Conservation (phyloP, 2,113 vertebrate species). For the Pipa parva region DNA sequence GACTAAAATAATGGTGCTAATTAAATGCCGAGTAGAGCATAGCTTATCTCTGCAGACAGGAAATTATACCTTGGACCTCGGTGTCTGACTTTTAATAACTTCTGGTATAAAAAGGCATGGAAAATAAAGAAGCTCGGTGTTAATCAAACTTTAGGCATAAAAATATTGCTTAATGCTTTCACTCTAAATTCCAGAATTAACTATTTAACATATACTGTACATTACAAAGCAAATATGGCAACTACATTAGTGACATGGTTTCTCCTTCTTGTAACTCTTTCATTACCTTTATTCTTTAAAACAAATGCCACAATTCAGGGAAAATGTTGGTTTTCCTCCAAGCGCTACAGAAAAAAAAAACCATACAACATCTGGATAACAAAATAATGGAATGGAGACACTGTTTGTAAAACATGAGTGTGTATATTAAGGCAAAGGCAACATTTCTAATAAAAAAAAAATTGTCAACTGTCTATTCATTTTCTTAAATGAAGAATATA, state of each 20-base stretch:
- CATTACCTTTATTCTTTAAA: no score
- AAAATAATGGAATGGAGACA: no score
- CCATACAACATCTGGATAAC: no score
- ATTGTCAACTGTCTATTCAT: no score
- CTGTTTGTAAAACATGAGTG: no score
- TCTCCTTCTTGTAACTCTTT: neutral
- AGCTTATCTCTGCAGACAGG: conserved; percentile 61
- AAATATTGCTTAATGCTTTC: conserved; percentile 49
- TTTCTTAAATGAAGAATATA: no score
- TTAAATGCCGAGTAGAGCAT: conserved; percentile 53
- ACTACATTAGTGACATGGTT: conserved; percentile 31
- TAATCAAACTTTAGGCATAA: conserved; percentile 56
- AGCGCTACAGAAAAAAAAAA: no score
- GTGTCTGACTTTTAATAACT: conserved; percentile 65
- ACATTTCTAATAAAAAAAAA: no score
- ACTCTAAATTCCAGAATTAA: conserved; percentile 11
- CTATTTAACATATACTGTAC: conserved; percentile 21
- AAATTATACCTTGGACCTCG: conserved; percentile 60
- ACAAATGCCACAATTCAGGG: no score
- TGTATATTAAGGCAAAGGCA: no score
- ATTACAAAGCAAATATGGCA: conserved; percentile 21
- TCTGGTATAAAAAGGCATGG: conserved; percentile 60
- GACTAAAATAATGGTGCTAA: conserved; percentile 60
- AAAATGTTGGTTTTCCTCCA: no score
- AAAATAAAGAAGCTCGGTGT: conserved; percentile 57